A percentile compares a stretch with the other conserved stretches of the same genome.
Conservation (phyloP, 2,888 invertebrate species). For the Lochmaea capreae region DNA sequence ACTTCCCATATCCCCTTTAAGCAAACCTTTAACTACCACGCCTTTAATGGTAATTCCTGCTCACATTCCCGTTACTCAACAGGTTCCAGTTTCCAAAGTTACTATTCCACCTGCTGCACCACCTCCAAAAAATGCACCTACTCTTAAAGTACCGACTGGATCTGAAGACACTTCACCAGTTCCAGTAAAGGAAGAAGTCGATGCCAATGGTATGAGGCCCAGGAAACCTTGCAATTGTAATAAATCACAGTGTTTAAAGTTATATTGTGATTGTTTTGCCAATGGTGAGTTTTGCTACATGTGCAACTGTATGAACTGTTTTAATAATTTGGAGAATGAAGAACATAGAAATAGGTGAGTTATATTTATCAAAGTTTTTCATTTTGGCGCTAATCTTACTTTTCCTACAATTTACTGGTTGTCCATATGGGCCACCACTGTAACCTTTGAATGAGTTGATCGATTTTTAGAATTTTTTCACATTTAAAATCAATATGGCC, state of each 20-base stretch:
- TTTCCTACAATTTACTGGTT: no score
- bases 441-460: no score
- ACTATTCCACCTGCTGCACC: conserved; percentile 34
- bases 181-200: conserved; percentile 43
- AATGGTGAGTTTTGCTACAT: conserved; percentile 98
- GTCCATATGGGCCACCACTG: no score
- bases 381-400: no score
- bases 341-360: conserved; percentile 79
- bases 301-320: conserved; percentile 98
- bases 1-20: conserved; percentile 43
- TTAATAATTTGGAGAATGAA: conserved; percentile 95
- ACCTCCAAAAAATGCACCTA: conserved; percentile 39
- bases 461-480: no score
- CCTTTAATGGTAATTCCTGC: conserved; percentile 37
- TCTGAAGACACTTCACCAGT: conserved; percentile 28
- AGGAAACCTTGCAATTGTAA: conserved; percentile 99
- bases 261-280: conserved; percentile 99
- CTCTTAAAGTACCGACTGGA: conserved; percentile 33
- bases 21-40: conserved; percentile 35
- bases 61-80: conserved; percentile 34
- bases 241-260: conserved; percentile 96
- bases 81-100: conserved; percentile 29
- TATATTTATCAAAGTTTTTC: not conserved
- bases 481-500: no score
- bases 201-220: conserved; percentile 70